Evolutionary conservation across 2,113 vertebrate species (phyloP).

Genomic region (Pandion haliaetus): DNA sequence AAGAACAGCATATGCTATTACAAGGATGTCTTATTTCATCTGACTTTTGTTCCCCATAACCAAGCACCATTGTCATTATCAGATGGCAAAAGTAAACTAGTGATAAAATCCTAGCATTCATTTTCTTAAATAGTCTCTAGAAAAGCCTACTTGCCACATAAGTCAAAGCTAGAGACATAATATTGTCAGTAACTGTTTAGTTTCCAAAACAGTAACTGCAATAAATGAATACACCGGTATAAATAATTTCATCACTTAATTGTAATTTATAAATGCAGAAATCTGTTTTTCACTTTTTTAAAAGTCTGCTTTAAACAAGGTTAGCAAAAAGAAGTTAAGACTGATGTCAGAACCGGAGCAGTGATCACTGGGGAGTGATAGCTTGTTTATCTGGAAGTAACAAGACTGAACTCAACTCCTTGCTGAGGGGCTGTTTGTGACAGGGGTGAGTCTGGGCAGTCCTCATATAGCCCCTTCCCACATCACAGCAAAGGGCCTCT

Average conservation of each 20-base stretch:
- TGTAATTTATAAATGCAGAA: conserved; percentile 60
- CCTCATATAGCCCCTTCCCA: background rate
- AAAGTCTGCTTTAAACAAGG: background rate
- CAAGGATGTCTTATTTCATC: conserved; percentile 62
- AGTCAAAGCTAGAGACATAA: conserved; percentile 49
- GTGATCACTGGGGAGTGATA: background rate
- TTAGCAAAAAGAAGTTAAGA: conserved; percentile 42
- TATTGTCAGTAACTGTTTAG: conserved; percentile 3
- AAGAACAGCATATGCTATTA: conserved; percentile 57
- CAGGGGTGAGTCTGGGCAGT: background rate
- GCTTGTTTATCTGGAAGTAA: background rate
- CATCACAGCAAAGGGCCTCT: background rate
- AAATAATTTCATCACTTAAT: conserved; percentile 58
- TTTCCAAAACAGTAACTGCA: conserved; percentile 59
- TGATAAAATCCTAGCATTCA: conserved; percentile 36
- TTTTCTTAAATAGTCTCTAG: conserved; percentile 43
- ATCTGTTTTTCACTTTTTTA: conserved; percentile 57
- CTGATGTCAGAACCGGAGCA: conserved; percentile 43
- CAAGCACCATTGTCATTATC: conserved; percentile 46
- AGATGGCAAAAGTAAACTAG: conserved; percentile 55
- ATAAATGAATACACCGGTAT: conserved; percentile 8
- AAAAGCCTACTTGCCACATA: conserved; percentile 51
- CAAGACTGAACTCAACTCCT: background rate
- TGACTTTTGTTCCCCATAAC: conserved; percentile 56
- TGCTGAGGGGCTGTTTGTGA: background rate